These are phyloP conservation scores for Ceratina calcarata DNA, from an alignment of 1,140 invertebrate species.

Conservation along the genomic window DNA sequence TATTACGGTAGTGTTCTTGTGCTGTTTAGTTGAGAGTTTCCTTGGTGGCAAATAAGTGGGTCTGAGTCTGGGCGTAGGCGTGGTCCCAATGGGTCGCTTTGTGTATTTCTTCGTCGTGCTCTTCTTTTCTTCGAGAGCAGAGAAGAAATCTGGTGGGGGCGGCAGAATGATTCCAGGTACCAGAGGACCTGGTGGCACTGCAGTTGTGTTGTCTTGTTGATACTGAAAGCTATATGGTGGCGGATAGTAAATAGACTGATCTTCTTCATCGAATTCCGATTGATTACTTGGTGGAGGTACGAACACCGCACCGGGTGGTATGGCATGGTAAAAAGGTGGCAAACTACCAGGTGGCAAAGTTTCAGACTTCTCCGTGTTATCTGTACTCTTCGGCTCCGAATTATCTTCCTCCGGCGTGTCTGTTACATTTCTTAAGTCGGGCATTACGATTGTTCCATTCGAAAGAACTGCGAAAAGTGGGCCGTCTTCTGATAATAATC, in stretches of 20 bases:
- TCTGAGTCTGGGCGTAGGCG: conserved; percentile 68
- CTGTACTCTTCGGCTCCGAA: not conserved
- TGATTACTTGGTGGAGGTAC: conserved; percentile 86
- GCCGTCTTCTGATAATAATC: conserved; percentile 71
- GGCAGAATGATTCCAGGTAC: conserved; percentile 93
- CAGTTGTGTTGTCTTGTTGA: conserved; percentile 87
- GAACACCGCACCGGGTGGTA: conserved; percentile 86
- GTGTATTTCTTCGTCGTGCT: conserved; percentile 68
- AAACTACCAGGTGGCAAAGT: conserved; percentile 60
- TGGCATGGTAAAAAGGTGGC: conserved; percentile 82
- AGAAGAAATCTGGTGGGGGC: conserved; percentile 92
- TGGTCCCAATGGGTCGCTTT: conserved; percentile 73
- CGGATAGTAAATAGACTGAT: conserved; percentile 94
- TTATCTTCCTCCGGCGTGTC: conserved; percentile 42
- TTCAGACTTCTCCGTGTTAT: conserved; percentile 52
- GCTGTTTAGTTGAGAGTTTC: conserved; percentile 76
- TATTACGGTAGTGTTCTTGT: conserved; percentile 72
- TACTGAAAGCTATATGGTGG: conserved; percentile 94
- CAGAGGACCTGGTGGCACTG: conserved; percentile 90
- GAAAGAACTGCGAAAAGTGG: conserved; percentile 68
- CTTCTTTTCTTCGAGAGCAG: conserved; percentile 81
- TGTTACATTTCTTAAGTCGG: conserved; percentile 70
- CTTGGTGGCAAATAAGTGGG: conserved; percentile 66
- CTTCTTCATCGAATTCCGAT: conserved; percentile 90
- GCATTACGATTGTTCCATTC: conserved; percentile 81